These are phyloP conservation scores for Grapholita molesta DNA, from an alignment of 1,140 invertebrate genomes.

Conservation along the genomic window DNA sequence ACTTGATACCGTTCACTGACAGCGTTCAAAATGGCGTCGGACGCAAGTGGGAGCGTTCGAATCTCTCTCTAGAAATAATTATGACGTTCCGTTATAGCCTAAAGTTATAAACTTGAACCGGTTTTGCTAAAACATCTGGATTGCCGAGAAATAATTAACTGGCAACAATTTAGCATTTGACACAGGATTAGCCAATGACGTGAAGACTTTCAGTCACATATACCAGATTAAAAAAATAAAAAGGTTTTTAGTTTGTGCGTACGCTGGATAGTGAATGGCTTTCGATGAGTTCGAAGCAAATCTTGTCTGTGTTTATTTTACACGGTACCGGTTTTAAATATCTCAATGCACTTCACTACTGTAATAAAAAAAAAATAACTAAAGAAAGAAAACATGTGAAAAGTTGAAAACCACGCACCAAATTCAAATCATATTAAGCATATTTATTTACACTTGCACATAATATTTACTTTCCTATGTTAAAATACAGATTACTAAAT, in stretches of 20 bases:
- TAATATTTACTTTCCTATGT: too few species aligned
- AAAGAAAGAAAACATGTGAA: neutral
- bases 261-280: neutral
- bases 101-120: neutral
- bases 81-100: neutral
- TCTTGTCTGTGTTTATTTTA: too few species aligned
- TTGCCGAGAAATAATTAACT: neutral
- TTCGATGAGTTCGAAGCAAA: neutral
- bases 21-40: conserved; percentile 1
- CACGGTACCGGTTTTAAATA: too few species aligned
- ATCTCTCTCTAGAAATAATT: neutral
- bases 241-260: neutral
- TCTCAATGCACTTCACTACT: neutral
- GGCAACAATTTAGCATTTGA: neutral
- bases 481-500: too few species aligned
- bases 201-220: neutral
- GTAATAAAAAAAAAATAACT: neutral
- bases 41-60: neutral
- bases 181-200: neutral
- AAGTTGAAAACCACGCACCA: neutral
- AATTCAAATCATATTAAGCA: neutral
- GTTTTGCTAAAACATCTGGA: neutral
- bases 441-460: too few species aligned
- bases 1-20: neutral
- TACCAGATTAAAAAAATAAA: neutral